Evolutionary conservation across 2,113 vertebrate species (phyloP), one percentile per base, ranked within the genome.

Genomic region (Jaculus jaculus): DNA sequence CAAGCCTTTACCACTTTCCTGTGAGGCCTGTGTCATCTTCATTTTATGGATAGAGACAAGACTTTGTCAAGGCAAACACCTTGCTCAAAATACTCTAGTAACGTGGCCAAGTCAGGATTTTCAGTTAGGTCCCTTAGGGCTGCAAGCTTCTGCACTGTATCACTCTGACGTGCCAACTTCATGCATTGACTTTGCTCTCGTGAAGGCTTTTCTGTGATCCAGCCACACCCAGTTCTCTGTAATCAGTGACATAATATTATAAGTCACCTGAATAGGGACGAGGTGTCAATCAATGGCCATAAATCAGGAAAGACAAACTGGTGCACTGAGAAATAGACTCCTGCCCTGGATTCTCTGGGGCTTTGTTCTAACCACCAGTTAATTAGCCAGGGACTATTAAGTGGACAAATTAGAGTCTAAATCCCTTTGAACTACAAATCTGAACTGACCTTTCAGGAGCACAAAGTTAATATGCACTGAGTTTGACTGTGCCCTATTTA

Each of bases 321-420:
- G n/a, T 81, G 66, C n/a, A 17, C 66, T 39, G 73, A 81, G 89
- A 95, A 85, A 86, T 9, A 24, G 61, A 79, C 88, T 83, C 68
- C 84, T 80, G 89, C 89, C 91, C 88, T 63, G n/a, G 63, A 61
- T n/a, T 94, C 91, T 77, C 21, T 23, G 69, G 66, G 75, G 54
- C 74, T 86, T 60, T 72, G 16, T 93, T 87, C 74, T 95, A 88
- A 87, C 51, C 58, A 32, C 79, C 30, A 73, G 66, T 96, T 91
- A 96, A 94, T 89, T 96, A 93, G 92, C 75, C 86, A 93, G 26
- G 86, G 75, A 75, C 42, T 61, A 80, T 39, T 89, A 80, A 83
- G 87, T 72, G 65, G 94, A 89, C 71, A 80, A 93, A 91, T 91
- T 18, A 69, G n/a, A 77, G 30, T 28, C n/a, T 66, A 30, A 84